These are phyloP conservation scores for Phylloscopus collybita DNA, from an alignment of 2,797 vertebrate species.

Conservation along the genomic window DNA sequence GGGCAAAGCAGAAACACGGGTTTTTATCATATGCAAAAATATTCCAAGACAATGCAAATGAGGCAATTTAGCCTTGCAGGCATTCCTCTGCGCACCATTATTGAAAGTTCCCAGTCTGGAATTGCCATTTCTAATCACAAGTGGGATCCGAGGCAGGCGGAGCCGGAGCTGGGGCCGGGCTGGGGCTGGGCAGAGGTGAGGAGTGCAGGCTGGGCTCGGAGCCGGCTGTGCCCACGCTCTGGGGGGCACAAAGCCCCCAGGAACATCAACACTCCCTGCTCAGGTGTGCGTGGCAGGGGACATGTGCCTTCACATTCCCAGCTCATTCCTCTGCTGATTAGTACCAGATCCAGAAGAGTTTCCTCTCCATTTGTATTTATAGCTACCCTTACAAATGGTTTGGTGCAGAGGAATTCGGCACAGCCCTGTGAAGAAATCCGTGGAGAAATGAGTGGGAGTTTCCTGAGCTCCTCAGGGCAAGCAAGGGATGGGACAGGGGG, in stretches of 20 bases:
- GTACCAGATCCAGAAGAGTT: too few relatives aligned
- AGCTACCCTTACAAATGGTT: too few relatives aligned
- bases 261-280: neutral
- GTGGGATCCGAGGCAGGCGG: neutral
- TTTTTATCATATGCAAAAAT: conserved; percentile 57
- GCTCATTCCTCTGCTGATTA: too few relatives aligned
- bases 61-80: conserved; percentile 52
- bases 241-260: neutral
- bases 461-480: neutral
- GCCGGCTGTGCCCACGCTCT: fast-evolving
- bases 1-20: neutral
- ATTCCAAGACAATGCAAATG: conserved; percentile 60
- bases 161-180: fast-evolving
- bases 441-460: neutral
- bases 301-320: too few relatives aligned
- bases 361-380: too few relatives aligned
- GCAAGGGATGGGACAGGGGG: neutral
- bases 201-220: neutral
- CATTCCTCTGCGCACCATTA: neutral
- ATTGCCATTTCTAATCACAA: neutral
- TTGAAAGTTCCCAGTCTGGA: conserved; percentile 32
- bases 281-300: neutral
- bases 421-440: too few relatives aligned
- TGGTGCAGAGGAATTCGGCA: too few relatives aligned
- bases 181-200: neutral